phyloP scores from a whole-genome alignment of 2,113 vertebrate genomes.

The Proterorhinus semilunaris region DNA sequence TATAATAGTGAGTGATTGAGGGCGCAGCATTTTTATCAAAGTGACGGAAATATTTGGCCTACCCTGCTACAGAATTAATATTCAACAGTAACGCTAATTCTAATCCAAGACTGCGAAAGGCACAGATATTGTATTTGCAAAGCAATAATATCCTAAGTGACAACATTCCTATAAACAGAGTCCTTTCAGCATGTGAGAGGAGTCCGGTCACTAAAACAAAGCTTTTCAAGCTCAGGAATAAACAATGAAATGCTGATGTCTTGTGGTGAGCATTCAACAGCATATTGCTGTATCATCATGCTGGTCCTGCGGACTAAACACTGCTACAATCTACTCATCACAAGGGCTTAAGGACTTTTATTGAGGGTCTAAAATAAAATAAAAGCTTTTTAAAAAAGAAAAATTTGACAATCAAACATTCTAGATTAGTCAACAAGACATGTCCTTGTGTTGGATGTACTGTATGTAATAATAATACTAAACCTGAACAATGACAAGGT shows the following conservation, averaged over 20 bases:
- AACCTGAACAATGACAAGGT: slow-evolving; percentile 47
- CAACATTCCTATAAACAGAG: slow-evolving; percentile 69
- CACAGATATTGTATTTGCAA: slow-evolving; percentile 70
- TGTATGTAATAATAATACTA: slow-evolving; percentile 19
- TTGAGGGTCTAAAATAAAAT: slow-evolving; percentile 32
- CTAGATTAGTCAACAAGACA: slow-evolving; percentile 37
- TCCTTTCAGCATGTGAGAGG: slow-evolving; percentile 49
- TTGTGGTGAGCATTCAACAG: slow-evolving; percentile 65
- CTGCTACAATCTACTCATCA: slow-evolving; percentile 53
- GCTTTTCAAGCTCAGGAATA: slow-evolving; percentile 59
- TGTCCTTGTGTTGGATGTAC: slow-evolving; percentile 29
- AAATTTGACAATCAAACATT: slow-evolving; percentile 41
- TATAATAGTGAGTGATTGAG: background rate
- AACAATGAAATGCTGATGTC: slow-evolving; percentile 62
- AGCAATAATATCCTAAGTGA: slow-evolving; percentile 69
- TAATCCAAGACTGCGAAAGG: slow-evolving; percentile 68
- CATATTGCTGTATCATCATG: slow-evolving; percentile 63
- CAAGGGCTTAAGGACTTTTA: slow-evolving; percentile 35
- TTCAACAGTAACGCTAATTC: slow-evolving; percentile 63
- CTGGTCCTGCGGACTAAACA: slow-evolving; percentile 54
- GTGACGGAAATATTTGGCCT: slow-evolving; percentile 57
- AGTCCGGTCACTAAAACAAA: slow-evolving; percentile 40
- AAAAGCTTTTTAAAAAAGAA: slow-evolving; percentile 27
- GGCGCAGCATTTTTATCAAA: background rate
- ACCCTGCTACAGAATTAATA: slow-evolving; percentile 59